Evolutionary conservation across 2,113 vertebrate species (phyloP), one percentile per base, ranked within the genome.

Genomic region (Bufo gargarizans): DNA sequence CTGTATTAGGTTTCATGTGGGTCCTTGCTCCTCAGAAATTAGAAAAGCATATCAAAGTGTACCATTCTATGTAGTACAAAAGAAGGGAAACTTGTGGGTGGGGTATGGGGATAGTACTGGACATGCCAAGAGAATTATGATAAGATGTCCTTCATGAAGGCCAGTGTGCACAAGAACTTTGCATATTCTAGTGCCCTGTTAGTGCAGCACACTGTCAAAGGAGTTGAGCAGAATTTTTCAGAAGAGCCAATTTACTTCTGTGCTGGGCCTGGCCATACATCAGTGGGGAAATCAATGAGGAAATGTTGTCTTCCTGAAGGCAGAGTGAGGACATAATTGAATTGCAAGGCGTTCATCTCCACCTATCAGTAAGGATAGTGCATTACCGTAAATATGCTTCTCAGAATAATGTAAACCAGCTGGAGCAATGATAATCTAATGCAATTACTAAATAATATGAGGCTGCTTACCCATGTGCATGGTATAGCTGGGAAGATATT

Each of bases 401-500:
- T 6, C 17, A 17, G 72, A 76, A 50, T 76, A 76, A 76, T 76
- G 47, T 76, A 8, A 76, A 50, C 20, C 47, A 76, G 72, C 49
- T 76, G 72, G 72, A 76, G 47, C 72, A 76, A 50, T 50, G 50
- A 76, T 76, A 76, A 50, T 76, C 45, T 20, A 49, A 76, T 76
- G 49, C 47, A 76, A 50, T 50, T 76, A 50, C 47, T 4, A 17
- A 76, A 45, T 50, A 72, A 72, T 17, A 4, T 50, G 17, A 50
- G 47, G 3, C 72, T 76, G 47, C 47, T 8, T 49, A 49, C 16
- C 47, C 16, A 5, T 7, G 7, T 76, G 72, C 3, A 50, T 49
- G 10, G 72, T 76, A 76, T 49, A 10, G 17, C 47, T 20, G 7
- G 6, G 3, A 76, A 50, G 72, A 76, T 76, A 49, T 50, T 19